phyloP scores from a whole-genome alignment of 2,797 vertebrate genomes.

The Hippoglossus hippoglossus region DNA sequence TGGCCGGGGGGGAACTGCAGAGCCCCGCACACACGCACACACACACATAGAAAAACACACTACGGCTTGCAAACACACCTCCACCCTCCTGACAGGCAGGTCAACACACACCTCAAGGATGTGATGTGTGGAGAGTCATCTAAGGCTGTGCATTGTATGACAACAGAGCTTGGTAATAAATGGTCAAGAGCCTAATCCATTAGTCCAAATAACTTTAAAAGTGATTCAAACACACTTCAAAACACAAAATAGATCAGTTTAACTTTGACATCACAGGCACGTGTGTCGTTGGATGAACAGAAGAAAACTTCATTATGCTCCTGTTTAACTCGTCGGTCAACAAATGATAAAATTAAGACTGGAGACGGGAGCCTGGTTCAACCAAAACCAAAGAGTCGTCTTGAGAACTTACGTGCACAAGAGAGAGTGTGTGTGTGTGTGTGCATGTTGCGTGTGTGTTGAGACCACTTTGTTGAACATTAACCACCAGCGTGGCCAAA shows the following conservation, averaged over 20 bases:
- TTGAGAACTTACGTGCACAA: constrained; percentile 69
- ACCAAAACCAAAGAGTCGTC: constrained; percentile 48
- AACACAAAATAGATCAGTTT: neutral
- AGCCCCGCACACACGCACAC: constrained; percentile 51
- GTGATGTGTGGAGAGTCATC: constrained; percentile 53
- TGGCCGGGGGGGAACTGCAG: constrained; percentile 83
- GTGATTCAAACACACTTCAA: neutral
- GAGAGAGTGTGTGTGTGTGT: constrained; percentile 12
- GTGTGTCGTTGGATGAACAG: constrained; percentile 1
- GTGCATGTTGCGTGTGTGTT: constrained; percentile 15
- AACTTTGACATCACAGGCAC: constrained; percentile 9
- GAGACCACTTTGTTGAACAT: constrained; percentile 79
- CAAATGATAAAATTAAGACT: neutral
- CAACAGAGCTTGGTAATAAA: constrained; percentile 17
- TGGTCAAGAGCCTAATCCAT: constrained; percentile 1
- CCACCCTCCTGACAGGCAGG: constrained; percentile 54
- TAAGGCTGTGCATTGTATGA: constrained; percentile 17
- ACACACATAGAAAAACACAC: constrained; percentile 43
- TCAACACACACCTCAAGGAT: constrained; percentile 64
- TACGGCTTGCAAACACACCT: constrained; percentile 46
- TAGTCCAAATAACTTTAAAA: constrained; percentile 37
- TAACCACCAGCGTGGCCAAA: constrained; percentile 70
- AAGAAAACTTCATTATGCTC: neutral
- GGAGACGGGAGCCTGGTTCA: neutral
- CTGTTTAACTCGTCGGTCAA: neutral